Evolutionary conservation across 1,140 invertebrate species (phyloP).

Genomic region (Drosophila nigromelanica): DNA sequence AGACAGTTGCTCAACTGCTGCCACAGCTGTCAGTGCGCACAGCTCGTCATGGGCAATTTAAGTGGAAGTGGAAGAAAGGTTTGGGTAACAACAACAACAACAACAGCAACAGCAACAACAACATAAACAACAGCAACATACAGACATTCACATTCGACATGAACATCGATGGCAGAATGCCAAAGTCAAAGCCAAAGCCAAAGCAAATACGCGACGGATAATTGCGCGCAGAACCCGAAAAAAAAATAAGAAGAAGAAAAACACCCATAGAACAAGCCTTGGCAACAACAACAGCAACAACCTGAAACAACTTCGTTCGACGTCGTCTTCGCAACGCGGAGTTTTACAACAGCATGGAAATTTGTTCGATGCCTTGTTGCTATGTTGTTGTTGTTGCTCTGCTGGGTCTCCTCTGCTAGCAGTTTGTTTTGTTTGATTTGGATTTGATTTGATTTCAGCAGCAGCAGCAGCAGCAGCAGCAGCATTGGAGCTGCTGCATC

Average conservation of each 20-base stretch:
- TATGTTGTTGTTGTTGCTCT: conserved; percentile 16
- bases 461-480: conserved; percentile 31
- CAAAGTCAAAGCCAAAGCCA: conserved; percentile 39
- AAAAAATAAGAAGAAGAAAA: conserved; percentile 4
- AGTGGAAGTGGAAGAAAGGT: conserved; percentile 71
- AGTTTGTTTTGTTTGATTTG: conserved; percentile 72
- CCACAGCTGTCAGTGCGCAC: conserved; percentile 70
- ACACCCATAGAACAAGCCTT: conserved; percentile 46
- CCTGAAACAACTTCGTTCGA: conserved; percentile 44
- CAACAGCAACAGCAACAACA: not conserved
- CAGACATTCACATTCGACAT: conserved; percentile 26
- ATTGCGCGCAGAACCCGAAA: conserved; percentile 45
- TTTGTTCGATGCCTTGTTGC: conserved; percentile 78
- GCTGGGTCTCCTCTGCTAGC: conserved; percentile 7
- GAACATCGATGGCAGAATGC: conserved; percentile 41
- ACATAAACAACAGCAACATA: conserved; percentile 15
- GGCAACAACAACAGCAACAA: conserved; percentile 34
- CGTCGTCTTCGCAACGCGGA: conserved; percentile 58
- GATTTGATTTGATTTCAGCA: conserved; percentile 77
- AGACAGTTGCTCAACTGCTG: conserved; percentile 48
- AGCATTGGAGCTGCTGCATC: not conserved
- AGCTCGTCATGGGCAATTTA: conserved; percentile 78
- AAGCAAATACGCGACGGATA: conserved; percentile 53
- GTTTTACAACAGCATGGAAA: conserved; percentile 80
- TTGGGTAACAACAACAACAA: conserved; percentile 11